phyloP scores from a whole-genome alignment of 1,140 invertebrate species.

The Hesperophylax magnus region DNA sequence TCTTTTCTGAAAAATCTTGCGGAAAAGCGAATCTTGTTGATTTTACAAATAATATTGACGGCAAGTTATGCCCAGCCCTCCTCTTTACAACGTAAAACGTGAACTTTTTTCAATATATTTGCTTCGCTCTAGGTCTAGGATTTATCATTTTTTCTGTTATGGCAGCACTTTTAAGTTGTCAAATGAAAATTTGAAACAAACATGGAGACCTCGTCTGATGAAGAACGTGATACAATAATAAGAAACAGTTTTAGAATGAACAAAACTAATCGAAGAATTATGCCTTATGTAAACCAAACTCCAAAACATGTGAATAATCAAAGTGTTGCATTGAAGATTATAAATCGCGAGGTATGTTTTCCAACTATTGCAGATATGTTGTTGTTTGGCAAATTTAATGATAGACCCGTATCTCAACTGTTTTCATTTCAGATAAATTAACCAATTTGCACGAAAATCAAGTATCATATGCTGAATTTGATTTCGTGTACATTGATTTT shows the following conservation, averaged over 20 bases:
- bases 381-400: constrained; percentile 24
- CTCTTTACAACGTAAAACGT: too few species aligned
- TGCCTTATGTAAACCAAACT: constrained; percentile 38
- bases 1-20: too few species aligned
- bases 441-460: not conserved
- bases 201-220: constrained; percentile 56
- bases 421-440: not conserved
- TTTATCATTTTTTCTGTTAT: not conserved
- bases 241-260: constrained; percentile 31
- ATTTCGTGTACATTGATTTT: not conserved
- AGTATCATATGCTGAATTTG: not conserved
- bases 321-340: constrained; percentile 42
- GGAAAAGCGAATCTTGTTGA: too few species aligned
- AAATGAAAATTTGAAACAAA: constrained; percentile 58
- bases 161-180: constrained; percentile 51
- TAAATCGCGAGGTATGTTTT: constrained; percentile 46
- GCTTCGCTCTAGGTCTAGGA: too few species aligned
- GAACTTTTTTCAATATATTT: too few species aligned
- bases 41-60: too few species aligned
- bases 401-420: constrained; percentile 8
- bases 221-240: constrained; percentile 48
- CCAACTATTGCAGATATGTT: not conserved
- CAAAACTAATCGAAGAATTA: constrained; percentile 26
- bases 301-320: constrained; percentile 28
- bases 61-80: too few species aligned